A percentile compares a stretch with the other conserved stretches of the same genome.
phyloP scores from a whole-genome alignment of 2,797 vertebrate species.

The Pterois miles region DNA sequence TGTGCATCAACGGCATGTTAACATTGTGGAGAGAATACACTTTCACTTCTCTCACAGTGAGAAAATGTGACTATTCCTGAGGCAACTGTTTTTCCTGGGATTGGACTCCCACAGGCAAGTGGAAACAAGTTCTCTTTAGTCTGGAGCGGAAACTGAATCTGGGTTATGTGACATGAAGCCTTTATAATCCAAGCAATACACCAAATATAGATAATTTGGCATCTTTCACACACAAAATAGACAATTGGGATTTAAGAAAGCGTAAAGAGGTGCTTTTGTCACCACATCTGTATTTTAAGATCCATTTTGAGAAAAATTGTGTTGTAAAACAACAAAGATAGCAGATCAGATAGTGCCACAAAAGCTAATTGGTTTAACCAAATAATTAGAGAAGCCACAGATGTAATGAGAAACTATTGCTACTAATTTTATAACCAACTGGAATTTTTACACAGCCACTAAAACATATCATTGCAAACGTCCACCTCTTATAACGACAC shows the following conservation, averaged over 20 bases:
- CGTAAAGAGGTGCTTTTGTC: not conserved
- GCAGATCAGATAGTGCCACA: not conserved
- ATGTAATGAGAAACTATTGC: not conserved
- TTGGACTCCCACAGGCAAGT: constrained; percentile 29
- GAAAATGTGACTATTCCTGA: constrained; percentile 12
- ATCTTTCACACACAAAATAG: not conserved
- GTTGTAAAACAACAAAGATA: not conserved
- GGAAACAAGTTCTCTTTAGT: constrained; percentile 40
- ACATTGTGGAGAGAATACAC: not conserved
- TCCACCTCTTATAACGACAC: not conserved
- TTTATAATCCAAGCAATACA: not conserved
- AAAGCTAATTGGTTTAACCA: not conserved
- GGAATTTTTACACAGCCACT: not conserved
- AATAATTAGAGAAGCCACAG: not conserved
- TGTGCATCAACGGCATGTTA: not conserved
- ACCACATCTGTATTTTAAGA: not conserved
- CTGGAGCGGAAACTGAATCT: not conserved
- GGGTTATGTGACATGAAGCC: not conserved
- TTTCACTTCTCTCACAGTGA: not conserved
- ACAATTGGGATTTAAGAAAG: not conserved
- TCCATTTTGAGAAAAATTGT: not conserved
- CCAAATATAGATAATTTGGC: not conserved
- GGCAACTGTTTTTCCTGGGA: not conserved
- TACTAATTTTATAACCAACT: not conserved
- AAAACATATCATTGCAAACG: not conserved